Conservation (phyloP, 2,113 vertebrate genomes). For the Tachuris rubrigastra region DNA sequence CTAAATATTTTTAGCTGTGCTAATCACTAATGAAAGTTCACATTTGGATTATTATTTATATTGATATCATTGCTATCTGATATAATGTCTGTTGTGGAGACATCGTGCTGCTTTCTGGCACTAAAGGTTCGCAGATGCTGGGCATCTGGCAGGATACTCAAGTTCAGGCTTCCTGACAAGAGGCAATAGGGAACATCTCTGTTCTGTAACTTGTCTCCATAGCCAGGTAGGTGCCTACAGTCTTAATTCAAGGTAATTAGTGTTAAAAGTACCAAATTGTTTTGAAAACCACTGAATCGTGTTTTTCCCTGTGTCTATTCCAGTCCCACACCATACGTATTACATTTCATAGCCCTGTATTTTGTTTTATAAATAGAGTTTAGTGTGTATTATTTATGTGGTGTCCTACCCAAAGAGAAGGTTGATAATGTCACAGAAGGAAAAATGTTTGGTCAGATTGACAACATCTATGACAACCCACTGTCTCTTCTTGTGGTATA, state of each 20-base stretch:
- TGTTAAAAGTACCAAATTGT: neutral
- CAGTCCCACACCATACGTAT: neutral
- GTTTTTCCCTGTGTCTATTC: neutral
- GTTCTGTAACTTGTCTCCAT: neutral
- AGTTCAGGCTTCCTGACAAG: neutral
- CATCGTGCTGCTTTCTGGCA: neutral
- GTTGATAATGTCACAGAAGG: neutral
- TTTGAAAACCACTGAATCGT: neutral
- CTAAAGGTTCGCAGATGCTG: neutral
- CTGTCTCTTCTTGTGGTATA: slow-evolving; percentile 47
- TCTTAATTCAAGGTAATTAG: neutral
- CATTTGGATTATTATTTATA: neutral
- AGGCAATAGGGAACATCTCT: neutral
- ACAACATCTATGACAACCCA: slow-evolving; percentile 2
- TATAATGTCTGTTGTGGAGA: neutral
- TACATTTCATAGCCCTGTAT: neutral
- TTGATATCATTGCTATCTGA: neutral
- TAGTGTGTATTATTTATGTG: neutral
- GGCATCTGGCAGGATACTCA: accelerated
- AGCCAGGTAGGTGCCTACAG: neutral
- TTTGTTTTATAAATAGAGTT: neutral
- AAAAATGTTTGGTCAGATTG: slow-evolving; percentile 28
- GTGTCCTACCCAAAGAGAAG: neutral
- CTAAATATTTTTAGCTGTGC: neutral
- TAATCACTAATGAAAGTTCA: neutral